Percentiles rank a stretch among this genome's conserved stretches.
These are phyloP conservation scores for Eustalomyia histrio DNA, from an alignment of 2,888 invertebrate genomes.

Conservation along the genomic window DNA sequence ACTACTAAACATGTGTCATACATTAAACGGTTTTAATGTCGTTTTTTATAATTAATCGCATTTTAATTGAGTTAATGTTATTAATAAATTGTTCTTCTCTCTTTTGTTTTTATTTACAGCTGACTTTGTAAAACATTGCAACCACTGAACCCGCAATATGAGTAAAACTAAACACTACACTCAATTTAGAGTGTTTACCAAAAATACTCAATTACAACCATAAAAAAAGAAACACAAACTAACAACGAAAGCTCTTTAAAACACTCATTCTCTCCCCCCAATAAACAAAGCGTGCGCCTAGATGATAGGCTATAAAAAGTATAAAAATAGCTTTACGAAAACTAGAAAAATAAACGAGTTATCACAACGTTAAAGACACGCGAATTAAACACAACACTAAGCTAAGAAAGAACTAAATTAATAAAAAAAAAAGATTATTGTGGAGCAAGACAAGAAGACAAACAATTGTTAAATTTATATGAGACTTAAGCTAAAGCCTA, in stretches of 20 bases:
- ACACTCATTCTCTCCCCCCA: slow-evolving; percentile 32
- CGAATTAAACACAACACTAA: slow-evolving; percentile 53
- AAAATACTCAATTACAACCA: slow-evolving; percentile 5
- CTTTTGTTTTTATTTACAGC: not conserved
- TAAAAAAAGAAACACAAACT: not conserved
- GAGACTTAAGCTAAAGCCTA: slow-evolving; percentile 29
- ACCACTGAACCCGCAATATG: not conserved
- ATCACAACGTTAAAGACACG: slow-evolving; percentile 64
- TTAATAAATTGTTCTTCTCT: not conserved
- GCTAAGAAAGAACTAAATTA: slow-evolving; percentile 24
- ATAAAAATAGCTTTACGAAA: slow-evolving; percentile 61
- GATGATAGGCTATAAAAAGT: slow-evolving; percentile 57
- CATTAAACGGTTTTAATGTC: too few relatives aligned
- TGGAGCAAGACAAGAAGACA: slow-evolving; percentile 35
- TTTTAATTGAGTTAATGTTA: not conserved
- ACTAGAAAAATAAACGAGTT: slow-evolving; percentile 62
- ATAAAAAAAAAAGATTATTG: slow-evolving; percentile 15
- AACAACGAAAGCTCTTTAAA: slow-evolving; percentile 8
- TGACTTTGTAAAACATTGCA: not conserved
- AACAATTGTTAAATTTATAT: not conserved
- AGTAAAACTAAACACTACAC: not conserved
- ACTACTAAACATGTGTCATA: too few relatives aligned
- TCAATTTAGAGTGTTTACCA: not conserved
- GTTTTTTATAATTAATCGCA: too few relatives aligned
- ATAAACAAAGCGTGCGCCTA: slow-evolving; percentile 62